A percentile compares a stretch with the other conserved stretches of the same genome.
phyloP scores from a whole-genome alignment of 2,888 invertebrate genomes.

The Taenaris catops region DNA sequence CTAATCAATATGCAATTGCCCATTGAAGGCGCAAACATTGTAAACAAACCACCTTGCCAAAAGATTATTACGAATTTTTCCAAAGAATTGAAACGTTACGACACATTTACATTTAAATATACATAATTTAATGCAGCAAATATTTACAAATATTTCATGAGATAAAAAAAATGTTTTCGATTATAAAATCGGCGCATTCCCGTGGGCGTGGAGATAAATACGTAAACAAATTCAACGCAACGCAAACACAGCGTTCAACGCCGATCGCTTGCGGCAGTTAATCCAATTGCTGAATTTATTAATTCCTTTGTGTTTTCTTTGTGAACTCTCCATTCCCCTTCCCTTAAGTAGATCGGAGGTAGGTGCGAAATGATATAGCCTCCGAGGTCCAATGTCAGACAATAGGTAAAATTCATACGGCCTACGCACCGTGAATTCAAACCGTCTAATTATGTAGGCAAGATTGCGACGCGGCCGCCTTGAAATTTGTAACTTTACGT shows the following conservation, averaged over 20 bases:
- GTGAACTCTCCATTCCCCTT: conserved; percentile 27
- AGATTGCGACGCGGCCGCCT: conserved; percentile 52
- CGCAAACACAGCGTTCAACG: conserved; percentile 1
- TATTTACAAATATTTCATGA: too few species aligned
- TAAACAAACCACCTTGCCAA: too few species aligned
- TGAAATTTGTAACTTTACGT: not conserved
- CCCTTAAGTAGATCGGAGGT: conserved; percentile 35
- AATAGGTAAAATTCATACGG: conserved; percentile 78
- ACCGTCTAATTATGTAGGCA: conserved; percentile 70
- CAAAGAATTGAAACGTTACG: too few species aligned
- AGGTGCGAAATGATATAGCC: conserved; percentile 77
- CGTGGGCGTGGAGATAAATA: conserved; percentile 1
- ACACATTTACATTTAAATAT: too few species aligned
- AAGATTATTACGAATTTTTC: too few species aligned
- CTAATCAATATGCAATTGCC: too few species aligned
- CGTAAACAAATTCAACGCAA: conserved; percentile 9
- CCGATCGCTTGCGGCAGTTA: conserved; percentile 11
- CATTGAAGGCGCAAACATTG: too few species aligned
- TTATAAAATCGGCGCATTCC: not conserved
- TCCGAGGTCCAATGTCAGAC: conserved; percentile 76
- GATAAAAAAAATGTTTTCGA: too few species aligned
- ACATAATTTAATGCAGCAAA: too few species aligned
- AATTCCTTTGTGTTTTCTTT: conserved; percentile 12
- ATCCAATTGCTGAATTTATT: conserved; percentile 11
- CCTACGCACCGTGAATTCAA: conserved; percentile 62